Base-by-base conservation (phyloP, 2,113 vertebrate genomes). In the Uropsilus gracilis region DNA sequence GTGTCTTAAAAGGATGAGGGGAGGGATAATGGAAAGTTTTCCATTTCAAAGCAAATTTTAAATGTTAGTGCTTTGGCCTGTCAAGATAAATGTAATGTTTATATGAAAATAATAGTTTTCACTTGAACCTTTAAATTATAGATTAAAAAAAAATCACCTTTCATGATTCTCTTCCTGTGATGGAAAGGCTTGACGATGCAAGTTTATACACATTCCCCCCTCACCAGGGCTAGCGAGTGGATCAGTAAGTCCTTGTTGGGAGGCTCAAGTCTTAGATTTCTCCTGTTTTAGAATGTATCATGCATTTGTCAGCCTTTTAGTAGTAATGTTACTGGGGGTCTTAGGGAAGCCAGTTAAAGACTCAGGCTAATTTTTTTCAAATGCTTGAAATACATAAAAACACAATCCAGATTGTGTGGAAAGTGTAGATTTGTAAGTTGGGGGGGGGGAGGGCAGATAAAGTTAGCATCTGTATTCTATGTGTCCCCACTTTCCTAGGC, bases 31-130 rank as follows among this genome's bases (percentile, higher is more conserved):
- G 50, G 18, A 24, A 44, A 34, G 26, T 34, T 78, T 89, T 57
- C 73, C 39, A 5, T 78, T 78, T 90, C 69, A 26, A 63, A 95
- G 63, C 34, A 46, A 26, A 91, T 37, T 76, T 88, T 50, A 89
- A 77, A 20, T 32, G 37, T 63, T 81, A 26, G 39, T 61, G 59
- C 50, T 83, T 83, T 37, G 46, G 76, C 42, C 11, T 82, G 9
- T 64, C 71, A 86, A 73, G 68, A 30, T 50, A 80, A 92, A 91
- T 80, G 8, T 32, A 68, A 57, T 48, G 55, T 48, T 82, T 87
- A 71, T 10, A 30, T 72, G 42, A 90, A 88, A 83, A 66, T 78
- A 34, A 72, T 6, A 59, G 14, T 91, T 80, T 90, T 86, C 59
- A 34, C 24, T 93, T 73, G 59, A 78, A 83, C n/a, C 39, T 83